Conservation (phyloP, 2,797 vertebrate genomes). For the Leptoclinus maculatus region DNA sequence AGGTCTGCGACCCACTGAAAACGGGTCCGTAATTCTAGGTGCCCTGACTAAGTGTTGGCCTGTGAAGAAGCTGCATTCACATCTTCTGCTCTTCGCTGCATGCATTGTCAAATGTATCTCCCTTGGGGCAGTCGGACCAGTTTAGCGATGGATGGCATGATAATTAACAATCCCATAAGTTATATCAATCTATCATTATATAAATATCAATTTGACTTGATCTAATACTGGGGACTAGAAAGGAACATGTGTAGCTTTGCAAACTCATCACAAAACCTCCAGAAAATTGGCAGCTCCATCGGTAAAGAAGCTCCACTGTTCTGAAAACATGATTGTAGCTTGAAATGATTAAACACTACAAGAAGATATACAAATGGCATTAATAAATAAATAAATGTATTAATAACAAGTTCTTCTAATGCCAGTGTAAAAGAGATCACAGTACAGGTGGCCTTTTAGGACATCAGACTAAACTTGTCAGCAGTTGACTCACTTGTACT, state of each 20-base stretch:
- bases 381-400: background rate
- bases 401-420: background rate
- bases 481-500: background rate
- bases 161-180: background rate
- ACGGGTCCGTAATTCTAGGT: too few relatives aligned
- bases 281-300: background rate
- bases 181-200: background rate
- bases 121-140: background rate
- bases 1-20: too few relatives aligned
- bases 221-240: background rate
- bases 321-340: background rate
- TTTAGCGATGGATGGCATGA: background rate
- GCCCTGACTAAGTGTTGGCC: too few relatives aligned
- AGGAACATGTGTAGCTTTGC: background rate
- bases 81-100: background rate
- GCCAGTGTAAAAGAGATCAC: background rate
- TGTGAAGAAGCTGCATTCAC: too few relatives aligned
- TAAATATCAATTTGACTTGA: background rate
- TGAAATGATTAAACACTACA: background rate
- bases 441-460: conserved; percentile 11
- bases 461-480: conserved; percentile 18
- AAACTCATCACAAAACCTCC: background rate
- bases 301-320: background rate
- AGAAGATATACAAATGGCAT: background rate
- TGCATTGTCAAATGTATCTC: background rate